These are phyloP conservation scores for Cettia cetti DNA, from an alignment of 2,113 vertebrate genomes.

Conservation along the genomic window DNA sequence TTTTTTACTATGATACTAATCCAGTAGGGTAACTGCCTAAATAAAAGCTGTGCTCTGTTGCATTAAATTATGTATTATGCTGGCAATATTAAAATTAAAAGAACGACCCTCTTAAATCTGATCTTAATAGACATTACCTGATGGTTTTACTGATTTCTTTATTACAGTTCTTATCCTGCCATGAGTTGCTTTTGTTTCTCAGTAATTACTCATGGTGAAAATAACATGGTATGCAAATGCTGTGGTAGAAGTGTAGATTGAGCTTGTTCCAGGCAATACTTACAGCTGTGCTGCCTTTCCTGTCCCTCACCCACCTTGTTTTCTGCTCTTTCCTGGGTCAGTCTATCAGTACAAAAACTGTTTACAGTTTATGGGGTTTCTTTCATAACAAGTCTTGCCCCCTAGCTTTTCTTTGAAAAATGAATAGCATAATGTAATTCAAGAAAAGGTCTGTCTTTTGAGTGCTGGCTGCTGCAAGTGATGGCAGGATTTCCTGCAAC, in stretches of 20 bases:
- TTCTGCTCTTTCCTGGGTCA: neutral
- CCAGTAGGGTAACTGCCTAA: neutral
- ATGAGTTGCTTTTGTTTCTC: constrained; percentile 3
- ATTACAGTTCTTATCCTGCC: neutral
- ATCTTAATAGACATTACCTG: neutral
- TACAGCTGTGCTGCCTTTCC: neutral
- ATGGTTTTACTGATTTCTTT: constrained; percentile 4
- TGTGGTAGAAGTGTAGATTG: neutral
- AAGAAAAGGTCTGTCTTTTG: neutral
- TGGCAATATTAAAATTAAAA: neutral
- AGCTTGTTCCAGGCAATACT: neutral
- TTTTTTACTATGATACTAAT: neutral
- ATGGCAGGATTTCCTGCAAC: neutral
- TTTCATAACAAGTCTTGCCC: neutral
- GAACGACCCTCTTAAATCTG: neutral
- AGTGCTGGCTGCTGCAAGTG: neutral
- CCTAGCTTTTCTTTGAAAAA: neutral
- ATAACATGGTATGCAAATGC: neutral
- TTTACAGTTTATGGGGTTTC: neutral
- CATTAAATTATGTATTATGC: neutral
- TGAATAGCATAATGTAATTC: neutral
- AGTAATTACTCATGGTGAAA: constrained; percentile 4
- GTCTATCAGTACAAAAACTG: neutral
- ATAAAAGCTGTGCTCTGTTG: neutral
- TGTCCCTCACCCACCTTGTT: neutral